These are phyloP conservation scores for Marronus borbonicus DNA, from an alignment of 2,888 invertebrate species.

Conservation along the genomic window DNA sequence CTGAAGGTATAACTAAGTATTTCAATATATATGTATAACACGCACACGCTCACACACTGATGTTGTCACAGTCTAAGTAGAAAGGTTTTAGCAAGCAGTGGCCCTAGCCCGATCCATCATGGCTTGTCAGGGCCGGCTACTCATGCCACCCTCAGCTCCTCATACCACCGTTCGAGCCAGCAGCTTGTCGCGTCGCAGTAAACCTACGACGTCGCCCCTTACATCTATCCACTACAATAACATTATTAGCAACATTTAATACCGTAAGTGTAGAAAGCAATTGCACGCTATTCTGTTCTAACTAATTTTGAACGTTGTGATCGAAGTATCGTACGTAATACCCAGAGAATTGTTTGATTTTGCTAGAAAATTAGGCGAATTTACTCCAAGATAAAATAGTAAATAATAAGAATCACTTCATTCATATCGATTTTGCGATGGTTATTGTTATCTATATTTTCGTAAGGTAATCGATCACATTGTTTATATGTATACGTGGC, in stretches of 20 bases:
- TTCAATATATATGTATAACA: constrained; percentile 33
- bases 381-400: no score
- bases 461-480: no score
- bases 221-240: constrained; percentile 54
- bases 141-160: constrained; percentile 67
- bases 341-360: no score
- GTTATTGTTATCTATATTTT: no score
- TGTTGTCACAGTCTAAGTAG: constrained; percentile 68
- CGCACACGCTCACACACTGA: constrained; percentile 47
- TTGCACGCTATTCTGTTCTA: constrained; percentile 47
- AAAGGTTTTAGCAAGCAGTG: constrained; percentile 68
- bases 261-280: constrained; percentile 53
- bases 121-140: constrained; percentile 71
- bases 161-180: constrained; percentile 66
- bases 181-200: constrained; percentile 58
- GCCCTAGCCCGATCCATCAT: constrained; percentile 72
- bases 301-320: neutral
- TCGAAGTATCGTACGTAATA: no score
- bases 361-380: no score
- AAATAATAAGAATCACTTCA: no score
- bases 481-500: no score
- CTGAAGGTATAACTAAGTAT: constrained; percentile 21
- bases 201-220: constrained; percentile 49
- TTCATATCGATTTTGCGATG: no score
- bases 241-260: constrained; percentile 57